Evolutionary conservation across 2,888 invertebrate species (phyloP).

Genomic region (Agrotis segetum): DNA sequence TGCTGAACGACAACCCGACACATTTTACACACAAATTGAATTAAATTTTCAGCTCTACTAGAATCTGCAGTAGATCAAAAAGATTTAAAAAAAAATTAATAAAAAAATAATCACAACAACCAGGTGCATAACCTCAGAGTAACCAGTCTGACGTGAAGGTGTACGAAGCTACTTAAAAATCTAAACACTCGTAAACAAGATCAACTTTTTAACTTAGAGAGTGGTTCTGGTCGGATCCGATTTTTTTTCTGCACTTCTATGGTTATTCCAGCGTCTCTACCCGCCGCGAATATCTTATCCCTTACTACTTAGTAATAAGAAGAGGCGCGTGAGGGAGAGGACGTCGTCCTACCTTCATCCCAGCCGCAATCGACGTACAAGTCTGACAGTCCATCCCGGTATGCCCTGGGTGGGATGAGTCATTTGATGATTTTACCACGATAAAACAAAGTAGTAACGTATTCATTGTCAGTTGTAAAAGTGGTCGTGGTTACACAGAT

Average conservation of each 20-base stretch:
- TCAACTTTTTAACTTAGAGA: constrained; percentile 39
- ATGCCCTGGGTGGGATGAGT: too few species aligned
- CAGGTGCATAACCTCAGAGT: constrained; percentile 25
- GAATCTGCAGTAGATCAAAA: neutral
- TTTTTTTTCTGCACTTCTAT: neutral
- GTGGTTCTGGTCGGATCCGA: constrained; percentile 8
- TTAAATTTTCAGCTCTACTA: too few species aligned
- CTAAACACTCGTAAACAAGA: constrained; percentile 20
- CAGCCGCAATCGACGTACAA: too few species aligned
- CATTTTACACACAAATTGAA: neutral
- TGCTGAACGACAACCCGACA: too few species aligned
- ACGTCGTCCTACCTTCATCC: too few species aligned
- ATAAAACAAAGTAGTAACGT: too few species aligned
- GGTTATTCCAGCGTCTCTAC: neutral
- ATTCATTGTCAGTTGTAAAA: too few species aligned
- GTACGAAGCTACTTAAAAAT: constrained; percentile 17
- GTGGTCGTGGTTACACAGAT: too few species aligned
- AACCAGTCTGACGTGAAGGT: constrained; percentile 35
- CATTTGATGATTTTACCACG: too few species aligned
- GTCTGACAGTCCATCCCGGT: too few species aligned
- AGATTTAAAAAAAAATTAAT: neutral
- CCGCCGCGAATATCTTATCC: neutral
- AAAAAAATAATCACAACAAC: neutral
- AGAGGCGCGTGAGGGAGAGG: too few species aligned
- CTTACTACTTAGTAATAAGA: too few species aligned